Percentiles rank a stretch among this genome's conserved stretches.
Conservation (phyloP, 2,888 invertebrate species). For the Protodeltote pygarga region DNA sequence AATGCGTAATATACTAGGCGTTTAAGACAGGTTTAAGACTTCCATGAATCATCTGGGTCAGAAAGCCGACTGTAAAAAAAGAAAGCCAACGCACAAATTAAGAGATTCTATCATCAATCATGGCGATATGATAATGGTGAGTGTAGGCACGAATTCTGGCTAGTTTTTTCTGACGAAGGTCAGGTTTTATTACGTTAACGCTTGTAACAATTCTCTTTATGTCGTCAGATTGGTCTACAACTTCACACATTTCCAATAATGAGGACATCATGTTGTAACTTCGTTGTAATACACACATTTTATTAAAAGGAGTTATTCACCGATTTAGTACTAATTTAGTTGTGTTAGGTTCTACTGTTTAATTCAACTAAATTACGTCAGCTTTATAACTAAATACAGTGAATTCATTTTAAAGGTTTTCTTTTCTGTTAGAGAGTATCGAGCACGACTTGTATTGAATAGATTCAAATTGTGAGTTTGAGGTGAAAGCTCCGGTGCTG, state of each 20-base stretch:
- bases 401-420: slow-evolving; percentile 18
- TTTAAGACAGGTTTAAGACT: slow-evolving; percentile 30
- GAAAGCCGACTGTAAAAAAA: slow-evolving; percentile 31
- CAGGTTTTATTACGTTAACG: slow-evolving; percentile 36
- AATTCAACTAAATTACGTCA: slow-evolving; percentile 14
- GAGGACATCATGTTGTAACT: slow-evolving; percentile 15
- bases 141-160: slow-evolving; percentile 45
- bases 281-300: slow-evolving; percentile 14
- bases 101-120: slow-evolving; percentile 48
- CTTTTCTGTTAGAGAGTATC: slow-evolving; percentile 16
- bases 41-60: slow-evolving; percentile 50
- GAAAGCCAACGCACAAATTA: slow-evolving; percentile 41
- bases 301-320: slow-evolving; percentile 16
- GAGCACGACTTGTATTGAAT: slow-evolving; percentile 33
- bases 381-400: slow-evolving; percentile 13
- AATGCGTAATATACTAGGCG: slow-evolving; percentile 21
- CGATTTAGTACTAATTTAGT: slow-evolving; percentile 11
- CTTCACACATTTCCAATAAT: slow-evolving; percentile 14
- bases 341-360: slow-evolving; percentile 23
- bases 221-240: slow-evolving; percentile 34
- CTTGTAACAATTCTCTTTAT: slow-evolving; percentile 37
- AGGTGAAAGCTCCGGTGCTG: slow-evolving; percentile 42
- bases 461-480: slow-evolving; percentile 22
- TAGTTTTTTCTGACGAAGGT: slow-evolving; percentile 53
- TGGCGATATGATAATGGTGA: slow-evolving; percentile 51